Conservation (phyloP, 30 jellyfish, hydroid and myxozoan species). For the Turritopsis rubra region DNA sequence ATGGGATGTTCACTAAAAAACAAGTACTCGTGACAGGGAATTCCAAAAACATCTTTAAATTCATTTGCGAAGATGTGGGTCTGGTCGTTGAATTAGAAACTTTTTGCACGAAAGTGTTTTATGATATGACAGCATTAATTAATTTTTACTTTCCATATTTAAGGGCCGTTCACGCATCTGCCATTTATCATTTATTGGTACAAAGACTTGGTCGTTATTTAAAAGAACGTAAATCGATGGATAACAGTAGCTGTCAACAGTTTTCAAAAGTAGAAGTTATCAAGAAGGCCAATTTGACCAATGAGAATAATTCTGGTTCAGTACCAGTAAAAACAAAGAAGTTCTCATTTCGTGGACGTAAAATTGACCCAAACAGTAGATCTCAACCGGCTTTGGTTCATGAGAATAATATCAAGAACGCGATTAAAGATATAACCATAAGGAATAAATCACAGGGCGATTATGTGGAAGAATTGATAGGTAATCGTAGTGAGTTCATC, state of each 20-base stretch:
- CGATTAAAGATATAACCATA: neutral
- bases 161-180: slow-evolving; percentile 73
- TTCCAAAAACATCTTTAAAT: no score
- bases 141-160: neutral
- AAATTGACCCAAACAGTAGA: slow-evolving; percentile 12
- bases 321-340: neutral
- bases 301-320: neutral
- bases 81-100: no score
- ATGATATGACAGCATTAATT: no score
- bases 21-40: no score
- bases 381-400: slow-evolving; percentile 20
- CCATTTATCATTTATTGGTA: slow-evolving; percentile 54
- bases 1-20: no score
- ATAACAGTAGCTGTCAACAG: slow-evolving; percentile 8
- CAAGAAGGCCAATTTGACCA: slow-evolving; percentile 46
- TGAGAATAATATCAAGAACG: neutral
- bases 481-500: neutral
- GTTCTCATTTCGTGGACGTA: slow-evolving; percentile 21
- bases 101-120: no score
- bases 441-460: neutral
- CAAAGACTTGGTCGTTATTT: slow-evolving; percentile 48
- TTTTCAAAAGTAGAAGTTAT: slow-evolving; percentile 52
- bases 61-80: no score
- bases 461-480: neutral
- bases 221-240: slow-evolving; percentile 20